Percentiles rank a stretch among this genome's conserved stretches.
These are phyloP conservation scores for Lissonota sp. DNA, from an alignment of 2,888 invertebrate species.

Conservation along the genomic window DNA sequence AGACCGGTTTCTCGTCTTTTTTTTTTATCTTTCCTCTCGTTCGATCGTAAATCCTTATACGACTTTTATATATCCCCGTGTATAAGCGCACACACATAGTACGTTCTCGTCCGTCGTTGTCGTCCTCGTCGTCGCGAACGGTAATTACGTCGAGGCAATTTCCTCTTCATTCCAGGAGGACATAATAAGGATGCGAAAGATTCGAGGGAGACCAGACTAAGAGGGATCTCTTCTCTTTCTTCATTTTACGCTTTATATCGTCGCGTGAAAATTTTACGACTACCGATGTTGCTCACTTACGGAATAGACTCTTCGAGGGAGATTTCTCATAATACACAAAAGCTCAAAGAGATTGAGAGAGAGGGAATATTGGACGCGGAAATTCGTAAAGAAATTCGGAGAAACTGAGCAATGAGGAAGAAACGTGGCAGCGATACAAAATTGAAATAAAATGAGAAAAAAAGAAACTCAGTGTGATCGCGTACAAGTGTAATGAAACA, in stretches of 20 bases:
- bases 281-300: conserved; percentile 18
- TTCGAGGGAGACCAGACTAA: not conserved
- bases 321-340: conserved; percentile 29
- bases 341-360: not conserved
- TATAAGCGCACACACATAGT: conserved; percentile 2
- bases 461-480: not conserved
- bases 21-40: conserved; percentile 21
- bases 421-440: not conserved
- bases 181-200: conserved; percentile 4
- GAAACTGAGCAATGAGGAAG: not conserved
- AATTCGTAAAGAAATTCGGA: not conserved
- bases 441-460: conserved; percentile 5
- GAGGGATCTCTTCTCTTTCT: not conserved
- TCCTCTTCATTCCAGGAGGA: conserved; percentile 57
- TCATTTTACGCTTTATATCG: not conserved
- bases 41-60: conserved; percentile 64
- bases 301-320: conserved; percentile 38
- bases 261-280: conserved; percentile 46
- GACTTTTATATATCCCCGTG: conserved; percentile 52
- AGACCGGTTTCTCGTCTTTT: conserved; percentile 29
- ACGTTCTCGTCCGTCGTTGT: too few species aligned
- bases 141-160: conserved; percentile 64
- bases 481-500: too few species aligned
- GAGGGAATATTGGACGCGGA: not conserved
- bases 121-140: conserved; percentile 52